A percentile compares a stretch with the other conserved stretches of the same genome.
These are phyloP conservation scores for Trichechus manatus DNA, from an alignment of 2,113 vertebrate species.

Conservation along the genomic window DNA sequence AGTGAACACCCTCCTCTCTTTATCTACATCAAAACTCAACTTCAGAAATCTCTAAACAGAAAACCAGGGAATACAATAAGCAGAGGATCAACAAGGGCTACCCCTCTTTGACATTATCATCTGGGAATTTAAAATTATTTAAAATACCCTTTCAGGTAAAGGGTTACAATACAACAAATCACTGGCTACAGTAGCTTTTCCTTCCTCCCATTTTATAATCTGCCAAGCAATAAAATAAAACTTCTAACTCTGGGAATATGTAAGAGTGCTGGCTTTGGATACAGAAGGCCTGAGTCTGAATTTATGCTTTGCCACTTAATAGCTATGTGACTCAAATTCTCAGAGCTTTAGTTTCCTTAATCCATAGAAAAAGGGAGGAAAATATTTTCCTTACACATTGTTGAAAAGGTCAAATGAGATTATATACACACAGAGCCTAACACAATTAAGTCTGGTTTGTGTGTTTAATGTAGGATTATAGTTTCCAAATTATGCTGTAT, in stretches of 20 bases:
- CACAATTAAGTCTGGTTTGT: slow-evolving; percentile 45
- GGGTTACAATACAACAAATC: slow-evolving; percentile 34
- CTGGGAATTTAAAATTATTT: slow-evolving; percentile 51
- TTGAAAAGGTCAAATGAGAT: slow-evolving; percentile 33
- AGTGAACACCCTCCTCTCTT: slow-evolving; percentile 1
- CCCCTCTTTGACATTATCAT: slow-evolving; percentile 28
- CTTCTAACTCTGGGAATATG: slow-evolving; percentile 11
- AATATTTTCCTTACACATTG: slow-evolving; percentile 8
- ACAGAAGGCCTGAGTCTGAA: not conserved
- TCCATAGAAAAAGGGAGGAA: not conserved
- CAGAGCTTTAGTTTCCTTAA: slow-evolving; percentile 50
- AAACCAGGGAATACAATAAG: slow-evolving; percentile 20
- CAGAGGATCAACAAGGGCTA: not conserved
- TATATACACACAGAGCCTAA: not conserved
- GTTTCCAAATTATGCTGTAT: slow-evolving; percentile 23
- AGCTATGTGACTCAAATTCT: slow-evolving; percentile 31
- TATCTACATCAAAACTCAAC: slow-evolving; percentile 34
- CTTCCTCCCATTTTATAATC: not conserved
- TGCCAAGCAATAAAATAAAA: slow-evolving; percentile 50
- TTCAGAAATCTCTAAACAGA: slow-evolving; percentile 21
- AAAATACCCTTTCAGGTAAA: slow-evolving; percentile 57
- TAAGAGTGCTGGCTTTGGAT: not conserved
- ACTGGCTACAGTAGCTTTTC: slow-evolving; percentile 2
- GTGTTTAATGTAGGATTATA: not conserved
- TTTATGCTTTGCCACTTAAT: not conserved